Evolutionary conservation across 2,888 invertebrate species (phyloP).

Genomic region (Polyommatus iphigenia): DNA sequence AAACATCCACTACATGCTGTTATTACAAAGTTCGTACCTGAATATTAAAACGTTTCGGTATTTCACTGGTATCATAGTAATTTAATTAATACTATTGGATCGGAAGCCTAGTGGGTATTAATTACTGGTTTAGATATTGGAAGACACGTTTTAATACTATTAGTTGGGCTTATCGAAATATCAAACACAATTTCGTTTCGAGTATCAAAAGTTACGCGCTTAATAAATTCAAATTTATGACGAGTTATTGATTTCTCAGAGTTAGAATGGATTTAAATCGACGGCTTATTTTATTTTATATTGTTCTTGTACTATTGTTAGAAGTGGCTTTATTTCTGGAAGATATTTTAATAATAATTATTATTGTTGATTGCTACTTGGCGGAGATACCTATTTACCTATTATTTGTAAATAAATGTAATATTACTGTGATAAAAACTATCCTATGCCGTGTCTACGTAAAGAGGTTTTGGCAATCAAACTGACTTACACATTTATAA

Average conservation of each 20-base stretch:
- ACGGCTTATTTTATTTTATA: not conserved
- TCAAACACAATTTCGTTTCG: slow-evolving; percentile 10
- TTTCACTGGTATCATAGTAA: not conserved
- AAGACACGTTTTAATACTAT: slow-evolving; percentile 17
- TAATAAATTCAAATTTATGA: slow-evolving; percentile 5
- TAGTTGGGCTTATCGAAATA: slow-evolving; percentile 15
- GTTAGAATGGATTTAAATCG: not conserved
- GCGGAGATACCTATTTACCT: too few species aligned
- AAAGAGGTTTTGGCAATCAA: too few species aligned
- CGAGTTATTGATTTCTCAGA: slow-evolving; percentile 5
- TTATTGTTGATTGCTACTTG: too few species aligned
- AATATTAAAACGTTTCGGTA: slow-evolving; percentile 14
- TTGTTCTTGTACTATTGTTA: not conserved
- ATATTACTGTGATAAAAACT: too few species aligned
- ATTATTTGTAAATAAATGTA: too few species aligned
- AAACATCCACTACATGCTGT: not conserved
- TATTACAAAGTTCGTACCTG: not conserved
- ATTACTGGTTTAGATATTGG: slow-evolving; percentile 17
- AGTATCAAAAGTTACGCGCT: slow-evolving; percentile 17
- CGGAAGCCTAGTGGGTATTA: slow-evolving; percentile 16
- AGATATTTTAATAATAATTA: too few species aligned
- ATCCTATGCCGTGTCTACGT: too few species aligned
- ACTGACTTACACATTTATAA: too few species aligned
- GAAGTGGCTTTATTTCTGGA: not conserved
- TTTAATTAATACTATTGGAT: slow-evolving; percentile 20